Evolutionary conservation across 1,140 invertebrate species (phyloP), one percentile per base, ranked within the genome.

Genomic region (Heterodera carotae): DNA sequence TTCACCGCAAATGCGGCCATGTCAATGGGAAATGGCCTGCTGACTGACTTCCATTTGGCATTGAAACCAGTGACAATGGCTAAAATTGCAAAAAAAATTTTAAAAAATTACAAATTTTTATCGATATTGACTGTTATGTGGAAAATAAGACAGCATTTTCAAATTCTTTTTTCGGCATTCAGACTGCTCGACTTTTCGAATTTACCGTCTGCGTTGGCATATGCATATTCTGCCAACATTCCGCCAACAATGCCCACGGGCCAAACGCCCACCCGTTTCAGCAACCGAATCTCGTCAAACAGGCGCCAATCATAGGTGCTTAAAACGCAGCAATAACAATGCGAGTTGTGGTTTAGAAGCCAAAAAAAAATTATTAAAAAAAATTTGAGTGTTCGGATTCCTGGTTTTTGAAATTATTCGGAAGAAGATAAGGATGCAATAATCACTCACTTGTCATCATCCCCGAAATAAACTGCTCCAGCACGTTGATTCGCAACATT

Each of bases 381-480:
- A n/a, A n/a, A n/a, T n/a, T n/a, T n/a, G n/a, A n/a, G n/a, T n/a
- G n/a, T n/a, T n/a, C n/a, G n/a, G n/a, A n/a, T n/a, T n/a, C n/a
- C n/a, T n/a, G n/a, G n/a, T n/a, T n/a, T n/a, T n/a, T n/a, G n/a
- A n/a, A n/a, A n/a, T n/a, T n/a, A n/a, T n/a, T n/a, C n/a, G n/a
- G n/a, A n/a, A n/a, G n/a, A n/a, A n/a, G n/a, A n/a, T n/a, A n/a
- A n/a, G n/a, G 4, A 62, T 62, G 4, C 59, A 62, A 39, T 39
- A 0, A 12, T 1, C 18, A 62, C 60, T 12, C 7, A 66, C 62
- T 99, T 99, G 88, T 99, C 97, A 89, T 99, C 97, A 88, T 99
- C 97, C 88, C 95, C 96, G 89, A 99, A 99, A 89, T 94, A 99
- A 0, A 99, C 92, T 60, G 97, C 92, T 2, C 94, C 94, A 77